Conservation (phyloP, 1,140 invertebrate species). For the Maniola jurtina region DNA sequence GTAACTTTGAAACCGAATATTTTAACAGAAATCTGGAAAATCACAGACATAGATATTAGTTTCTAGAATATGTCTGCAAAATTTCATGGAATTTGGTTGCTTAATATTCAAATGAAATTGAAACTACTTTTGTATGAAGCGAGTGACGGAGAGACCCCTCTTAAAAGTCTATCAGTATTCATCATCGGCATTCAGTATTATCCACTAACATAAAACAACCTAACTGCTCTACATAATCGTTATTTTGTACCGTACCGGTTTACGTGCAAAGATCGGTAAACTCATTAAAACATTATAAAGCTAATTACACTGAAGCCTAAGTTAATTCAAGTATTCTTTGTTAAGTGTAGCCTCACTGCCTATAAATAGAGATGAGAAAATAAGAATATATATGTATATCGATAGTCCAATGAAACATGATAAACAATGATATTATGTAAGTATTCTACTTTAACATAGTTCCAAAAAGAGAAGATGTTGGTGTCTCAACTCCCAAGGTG, state of each 20-base stretch:
- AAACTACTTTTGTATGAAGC: too few species aligned
- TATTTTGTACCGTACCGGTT: conserved; percentile 18
- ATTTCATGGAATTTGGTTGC: too few species aligned
- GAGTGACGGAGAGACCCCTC: too few species aligned
- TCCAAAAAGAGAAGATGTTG: too few species aligned
- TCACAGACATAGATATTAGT: too few species aligned
- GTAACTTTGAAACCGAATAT: too few species aligned
- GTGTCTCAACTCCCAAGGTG: too few species aligned
- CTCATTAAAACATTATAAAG: conserved; percentile 27
- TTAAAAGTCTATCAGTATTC: conserved; percentile 7
- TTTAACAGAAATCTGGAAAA: too few species aligned
- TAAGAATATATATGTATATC: background rate
- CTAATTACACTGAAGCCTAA: conserved; percentile 27
- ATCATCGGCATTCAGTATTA: background rate
- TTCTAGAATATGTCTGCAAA: too few species aligned
- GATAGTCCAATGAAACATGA: background rate
- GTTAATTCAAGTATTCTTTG: conserved; percentile 25
- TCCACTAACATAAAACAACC: conserved; percentile 16
- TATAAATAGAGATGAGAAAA: conserved; percentile 7
- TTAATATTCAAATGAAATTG: too few species aligned
- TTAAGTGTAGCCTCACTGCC: conserved; percentile 12
- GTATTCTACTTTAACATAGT: background rate
- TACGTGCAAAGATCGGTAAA: conserved; percentile 24
- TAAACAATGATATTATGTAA: background rate
- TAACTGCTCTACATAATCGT: conserved; percentile 21